These are phyloP conservation scores for Agelaius tricolor DNA, from an alignment of 2,113 vertebrate genomes.

Conservation along the genomic window DNA sequence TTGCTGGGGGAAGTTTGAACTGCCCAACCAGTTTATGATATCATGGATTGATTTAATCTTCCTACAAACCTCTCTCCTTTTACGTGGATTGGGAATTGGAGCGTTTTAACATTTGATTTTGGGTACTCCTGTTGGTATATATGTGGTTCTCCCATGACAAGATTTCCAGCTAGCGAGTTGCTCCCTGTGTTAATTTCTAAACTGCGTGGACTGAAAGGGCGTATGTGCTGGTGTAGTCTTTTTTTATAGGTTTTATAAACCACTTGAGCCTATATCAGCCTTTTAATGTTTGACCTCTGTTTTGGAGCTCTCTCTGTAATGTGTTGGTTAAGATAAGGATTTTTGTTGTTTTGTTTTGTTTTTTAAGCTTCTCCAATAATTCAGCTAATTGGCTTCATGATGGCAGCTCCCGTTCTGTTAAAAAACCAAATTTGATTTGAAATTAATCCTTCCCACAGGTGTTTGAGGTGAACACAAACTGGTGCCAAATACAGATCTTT, in stretches of 20 bases:
- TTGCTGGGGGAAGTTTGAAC: constrained; percentile 56
- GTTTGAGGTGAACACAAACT: constrained; percentile 71
- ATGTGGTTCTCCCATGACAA: constrained; percentile 67
- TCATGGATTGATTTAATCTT: constrained; percentile 67
- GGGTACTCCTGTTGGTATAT: constrained; percentile 72
- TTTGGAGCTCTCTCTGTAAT: constrained; percentile 67
- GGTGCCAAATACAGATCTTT: constrained; percentile 79
- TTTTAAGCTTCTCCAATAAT: constrained; percentile 53
- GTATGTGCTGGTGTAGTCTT: constrained; percentile 80
- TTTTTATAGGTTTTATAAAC: constrained; percentile 87
- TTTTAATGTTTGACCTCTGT: constrained; percentile 75
- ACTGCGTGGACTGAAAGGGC: constrained; percentile 68
- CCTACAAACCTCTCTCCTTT: constrained; percentile 59
- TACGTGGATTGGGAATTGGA: constrained; percentile 69
- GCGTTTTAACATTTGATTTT: constrained; percentile 72
- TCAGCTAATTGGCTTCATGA: constrained; percentile 57
- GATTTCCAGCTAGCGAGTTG: constrained; percentile 72
- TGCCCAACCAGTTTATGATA: constrained; percentile 63
- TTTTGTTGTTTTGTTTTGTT: constrained; percentile 24
- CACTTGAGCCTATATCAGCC: constrained; percentile 80
- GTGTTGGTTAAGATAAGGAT: constrained; percentile 67
- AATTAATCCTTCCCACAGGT: constrained; percentile 50
- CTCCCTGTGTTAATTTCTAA: constrained; percentile 70
- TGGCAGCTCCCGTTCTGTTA: constrained; percentile 41
- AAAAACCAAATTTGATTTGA: constrained; percentile 48